Conservation (phyloP, 2,113 vertebrate genomes). For the Leucopsar rothschildi region DNA sequence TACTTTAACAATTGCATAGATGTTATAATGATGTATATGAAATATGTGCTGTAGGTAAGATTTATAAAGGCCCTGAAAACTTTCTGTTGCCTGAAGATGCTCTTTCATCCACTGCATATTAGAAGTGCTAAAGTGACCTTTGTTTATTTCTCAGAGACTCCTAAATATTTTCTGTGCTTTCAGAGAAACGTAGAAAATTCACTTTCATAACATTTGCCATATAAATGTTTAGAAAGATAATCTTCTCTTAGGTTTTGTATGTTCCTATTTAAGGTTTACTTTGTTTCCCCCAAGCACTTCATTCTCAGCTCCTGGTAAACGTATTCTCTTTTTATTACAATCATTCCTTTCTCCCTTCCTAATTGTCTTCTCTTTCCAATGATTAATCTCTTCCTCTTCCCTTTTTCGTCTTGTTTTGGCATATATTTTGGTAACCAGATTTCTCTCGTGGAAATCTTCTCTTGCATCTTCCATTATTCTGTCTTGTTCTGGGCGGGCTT, state of each 20-base stretch:
- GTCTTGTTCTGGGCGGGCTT: neutral
- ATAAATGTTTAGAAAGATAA: neutral
- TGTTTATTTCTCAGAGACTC: neutral
- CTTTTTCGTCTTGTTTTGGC: neutral
- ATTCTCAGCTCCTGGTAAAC: neutral
- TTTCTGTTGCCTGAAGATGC: neutral
- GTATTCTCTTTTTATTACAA: neutral
- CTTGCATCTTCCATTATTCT: neutral
- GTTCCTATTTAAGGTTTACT: neutral
- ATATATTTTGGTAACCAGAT: neutral
- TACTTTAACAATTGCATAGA: neutral
- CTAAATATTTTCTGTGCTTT: neutral
- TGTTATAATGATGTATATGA: neutral
- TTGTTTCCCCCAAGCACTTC: neutral
- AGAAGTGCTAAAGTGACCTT: neutral
- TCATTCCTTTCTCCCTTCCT: neutral
- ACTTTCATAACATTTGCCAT: neutral
- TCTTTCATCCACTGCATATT: neutral
- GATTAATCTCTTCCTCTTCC: neutral
- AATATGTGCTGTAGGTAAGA: neutral
- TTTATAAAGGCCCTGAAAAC: neutral
- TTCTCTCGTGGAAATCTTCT: neutral
- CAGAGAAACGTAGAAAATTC: neutral
- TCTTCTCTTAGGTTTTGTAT: neutral
- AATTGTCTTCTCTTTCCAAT: neutral